A percentile compares a stretch with the other conserved stretches of the same genome.
phyloP scores from a whole-genome alignment of 2,888 invertebrate species.

The Synanthedon formicaeformis region DNA sequence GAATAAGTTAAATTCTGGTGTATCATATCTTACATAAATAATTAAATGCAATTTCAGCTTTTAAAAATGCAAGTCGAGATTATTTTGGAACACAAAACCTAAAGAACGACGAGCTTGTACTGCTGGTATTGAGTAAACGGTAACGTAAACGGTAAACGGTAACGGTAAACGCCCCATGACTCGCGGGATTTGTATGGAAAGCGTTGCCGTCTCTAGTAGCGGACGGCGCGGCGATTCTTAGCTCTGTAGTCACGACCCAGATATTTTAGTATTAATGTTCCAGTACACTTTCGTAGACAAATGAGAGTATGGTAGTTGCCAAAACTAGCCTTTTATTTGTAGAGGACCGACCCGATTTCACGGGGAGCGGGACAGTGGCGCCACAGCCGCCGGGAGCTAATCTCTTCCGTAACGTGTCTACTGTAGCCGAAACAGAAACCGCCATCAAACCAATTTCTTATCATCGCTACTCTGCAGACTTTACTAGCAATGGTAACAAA shows the following conservation, averaged over 20 bases:
- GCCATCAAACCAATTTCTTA: slow-evolving; percentile 41
- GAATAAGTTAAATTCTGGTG: too few relatives aligned
- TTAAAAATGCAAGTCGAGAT: too few relatives aligned
- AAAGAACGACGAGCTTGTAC: too few relatives aligned
- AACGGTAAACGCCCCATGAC: too few relatives aligned
- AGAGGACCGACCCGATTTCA: slow-evolving; percentile 49
- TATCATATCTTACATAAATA: too few relatives aligned
- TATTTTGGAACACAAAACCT: too few relatives aligned
- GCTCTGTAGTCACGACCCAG: not conserved
- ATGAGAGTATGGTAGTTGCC: slow-evolving; percentile 1
- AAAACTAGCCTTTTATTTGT: slow-evolving; percentile 17
- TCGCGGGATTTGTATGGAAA: too few relatives aligned
- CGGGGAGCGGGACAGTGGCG: slow-evolving; percentile 6
- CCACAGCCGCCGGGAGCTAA: slow-evolving; percentile 14
- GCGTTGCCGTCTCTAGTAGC: too few relatives aligned
- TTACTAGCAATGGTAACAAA: not conserved
- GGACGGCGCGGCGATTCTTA: too few relatives aligned
- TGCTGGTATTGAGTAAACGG: too few relatives aligned
- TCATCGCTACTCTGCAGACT: slow-evolving; percentile 23
- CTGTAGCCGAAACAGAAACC: slow-evolving; percentile 17
- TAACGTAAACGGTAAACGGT: too few relatives aligned
- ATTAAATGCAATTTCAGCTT: too few relatives aligned
- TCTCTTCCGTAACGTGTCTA: slow-evolving; percentile 33
- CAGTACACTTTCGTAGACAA: not conserved
- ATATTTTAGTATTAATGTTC: not conserved